phyloP scores from a whole-genome alignment of 2,797 vertebrate species.

The Pseudochromis fuscus region DNA sequence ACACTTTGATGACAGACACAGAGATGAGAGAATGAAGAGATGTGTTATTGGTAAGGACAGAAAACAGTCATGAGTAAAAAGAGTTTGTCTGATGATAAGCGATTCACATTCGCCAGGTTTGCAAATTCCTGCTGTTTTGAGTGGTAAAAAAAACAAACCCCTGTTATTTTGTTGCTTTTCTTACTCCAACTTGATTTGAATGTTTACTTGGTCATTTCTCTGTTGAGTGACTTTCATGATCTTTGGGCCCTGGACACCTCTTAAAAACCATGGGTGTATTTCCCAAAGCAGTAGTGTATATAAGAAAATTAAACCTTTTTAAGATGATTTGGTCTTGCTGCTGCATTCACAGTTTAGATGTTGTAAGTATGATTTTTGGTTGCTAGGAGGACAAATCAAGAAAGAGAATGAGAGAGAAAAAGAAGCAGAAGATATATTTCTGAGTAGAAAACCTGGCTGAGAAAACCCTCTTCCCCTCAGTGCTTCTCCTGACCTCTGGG shows the following conservation, averaged over 20 bases:
- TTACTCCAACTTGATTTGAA: slow-evolving; percentile 56
- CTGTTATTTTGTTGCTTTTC: slow-evolving; percentile 54
- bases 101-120: slow-evolving; percentile 27
- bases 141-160: slow-evolving; percentile 18
- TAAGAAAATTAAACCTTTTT: slow-evolving; percentile 44
- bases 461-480: slow-evolving; percentile 43
- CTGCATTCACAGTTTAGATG: slow-evolving; percentile 4
- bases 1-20: slow-evolving; percentile 26
- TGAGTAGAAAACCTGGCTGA: slow-evolving; percentile 26
- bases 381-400: background rate
- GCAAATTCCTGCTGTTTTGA: slow-evolving; percentile 45
- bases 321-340: background rate
- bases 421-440: no score
- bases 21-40: background rate
- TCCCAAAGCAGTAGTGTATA: slow-evolving; percentile 37
- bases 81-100: background rate
- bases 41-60: background rate
- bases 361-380: slow-evolving; percentile 2
- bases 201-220: slow-evolving; percentile 64
- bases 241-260: slow-evolving; percentile 53
- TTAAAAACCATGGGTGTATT: slow-evolving; percentile 53
- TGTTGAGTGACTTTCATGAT: slow-evolving; percentile 70
- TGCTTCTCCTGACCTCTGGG: slow-evolving; percentile 70
- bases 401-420: slow-evolving; percentile 15
- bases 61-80: background rate